Evolutionary conservation across 2,113 vertebrate species (phyloP), one percentile per base, ranked within the genome.

Genomic region (Pedetes capensis): DNA sequence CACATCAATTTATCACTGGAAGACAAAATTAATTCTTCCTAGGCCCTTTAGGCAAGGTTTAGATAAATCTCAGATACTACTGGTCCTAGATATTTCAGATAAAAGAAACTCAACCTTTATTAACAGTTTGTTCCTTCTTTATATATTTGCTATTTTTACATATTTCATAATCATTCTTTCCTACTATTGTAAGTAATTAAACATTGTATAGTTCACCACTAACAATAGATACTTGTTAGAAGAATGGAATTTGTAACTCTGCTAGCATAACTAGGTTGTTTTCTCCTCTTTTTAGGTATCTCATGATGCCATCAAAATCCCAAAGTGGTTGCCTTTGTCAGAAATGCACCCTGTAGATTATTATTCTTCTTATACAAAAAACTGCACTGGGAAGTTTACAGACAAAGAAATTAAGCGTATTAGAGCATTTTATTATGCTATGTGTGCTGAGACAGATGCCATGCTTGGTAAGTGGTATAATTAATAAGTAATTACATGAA

Each of bases 381-480:
- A 99, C 94, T 99, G 99, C 98, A 99, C 99, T n/a, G 97, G 98
- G 25, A 93, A 96, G 81, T 99, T 99, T 97, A 99, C 99, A 87
- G 83, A 98, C 42, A 95, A 99, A 93, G 99, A 99, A 98, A 98
- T 99, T 84, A 98, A 92, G 98, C 97, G 97, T 92, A 99, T 99
- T 81, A 98, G 99, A 93, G 98, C 99, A 44, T 99, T 99, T 98
- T 99, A 99, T 98, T 99, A 99, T 87, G 99, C 99, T 82, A 99
- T 99, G 99, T 99, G 99, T 98, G 99, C 99, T 0, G 99, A 99
- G 96, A 98, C 99, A 79, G 99, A 99, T 96, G 98, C 98, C 91
- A 99, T 99, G 99, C 98, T 99, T 80, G 99, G 99, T 99, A 97
- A 96, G 99, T 98, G 66, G 72, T 86, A 23, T 96, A 74, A 80